Evolutionary conservation across 2,888 invertebrate genomes (phyloP), one percentile per base, ranked within the genome.

Genomic region (Cyaniris semiargus): DNA sequence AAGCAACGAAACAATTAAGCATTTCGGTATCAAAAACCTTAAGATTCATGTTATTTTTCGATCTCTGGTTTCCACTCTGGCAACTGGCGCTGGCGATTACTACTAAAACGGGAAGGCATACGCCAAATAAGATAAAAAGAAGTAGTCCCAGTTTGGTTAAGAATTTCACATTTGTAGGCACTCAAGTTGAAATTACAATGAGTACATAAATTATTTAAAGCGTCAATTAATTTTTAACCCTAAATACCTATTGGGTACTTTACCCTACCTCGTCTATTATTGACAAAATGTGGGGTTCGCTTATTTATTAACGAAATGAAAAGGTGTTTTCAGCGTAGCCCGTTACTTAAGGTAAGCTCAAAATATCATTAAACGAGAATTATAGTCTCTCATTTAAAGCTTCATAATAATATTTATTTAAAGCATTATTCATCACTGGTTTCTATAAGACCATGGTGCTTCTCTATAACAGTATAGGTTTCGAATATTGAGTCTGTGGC

Each of bases 181-280:
- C 23, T 66, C 13, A 27, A 66, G 23, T 27, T 66, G 23, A 66
- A 66, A 66, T 66, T 23, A 66, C 15, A 66, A 27, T 27, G 66
- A 66, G 66, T 13, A 27, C 23, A 66, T 66, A 27, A 66, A 27
- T 27, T 66, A 66, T 66, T 27, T 66, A 66, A 66, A 27, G 23
- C 66, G 27, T 27, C 66, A 27, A 66, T 66, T 27, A 66, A 23
- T 66, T 13, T 66, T 23, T 66, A 66, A 66, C 66, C 66, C 66
- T 27, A 66, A 66, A 27, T 66, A 5, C 27, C 27, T 15, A 66
- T 66, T 66, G 27, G 66, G 27, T 66, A 66, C 66, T 66, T 66
- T 66, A 27, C 60, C 60, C 15, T 23, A 66, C 66, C 66, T 66
- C 15, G 13, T 66, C 23, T 5, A 66, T 66, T 66, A 66, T 66